Conservation (phyloP, 1,140 invertebrate genomes). For the Trachelipus rathkii region DNA sequence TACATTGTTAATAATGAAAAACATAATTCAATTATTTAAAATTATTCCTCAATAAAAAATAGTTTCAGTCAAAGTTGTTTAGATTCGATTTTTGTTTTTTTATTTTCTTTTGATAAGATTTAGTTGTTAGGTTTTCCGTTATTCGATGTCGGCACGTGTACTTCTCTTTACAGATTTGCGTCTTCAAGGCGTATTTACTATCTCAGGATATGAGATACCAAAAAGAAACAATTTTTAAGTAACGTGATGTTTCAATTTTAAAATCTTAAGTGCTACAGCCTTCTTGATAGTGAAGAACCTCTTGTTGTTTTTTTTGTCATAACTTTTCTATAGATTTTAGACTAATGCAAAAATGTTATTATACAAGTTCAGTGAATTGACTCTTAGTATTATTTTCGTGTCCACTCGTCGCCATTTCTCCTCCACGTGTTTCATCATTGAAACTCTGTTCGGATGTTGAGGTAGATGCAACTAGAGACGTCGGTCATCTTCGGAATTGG, state of each 20-base stretch:
- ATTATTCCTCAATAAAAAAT: too few species aligned
- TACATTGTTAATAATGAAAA: too few species aligned
- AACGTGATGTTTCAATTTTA: conserved; percentile 7
- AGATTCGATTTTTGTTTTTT: too few species aligned
- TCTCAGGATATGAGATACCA: background rate
- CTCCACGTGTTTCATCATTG: background rate
- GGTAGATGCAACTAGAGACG: background rate
- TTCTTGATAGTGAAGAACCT: background rate
- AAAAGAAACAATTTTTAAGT: conserved; percentile 6
- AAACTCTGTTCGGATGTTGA: background rate
- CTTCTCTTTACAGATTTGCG: background rate
- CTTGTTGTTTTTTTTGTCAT: background rate
- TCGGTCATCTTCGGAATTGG: too few species aligned
- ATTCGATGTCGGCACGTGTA: background rate
- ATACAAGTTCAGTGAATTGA: background rate
- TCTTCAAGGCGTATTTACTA: conserved; percentile 3
- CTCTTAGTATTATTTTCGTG: background rate
- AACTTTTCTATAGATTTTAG: too few species aligned
- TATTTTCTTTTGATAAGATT: too few species aligned
- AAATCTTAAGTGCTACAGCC: background rate
- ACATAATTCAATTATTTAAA: too few species aligned
- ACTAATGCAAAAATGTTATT: too few species aligned
- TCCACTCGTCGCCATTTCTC: background rate
- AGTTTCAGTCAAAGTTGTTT: too few species aligned
- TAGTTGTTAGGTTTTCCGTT: too few species aligned